Conservation (phyloP, 2,888 invertebrate genomes). For the Drosophila colorata region DNA sequence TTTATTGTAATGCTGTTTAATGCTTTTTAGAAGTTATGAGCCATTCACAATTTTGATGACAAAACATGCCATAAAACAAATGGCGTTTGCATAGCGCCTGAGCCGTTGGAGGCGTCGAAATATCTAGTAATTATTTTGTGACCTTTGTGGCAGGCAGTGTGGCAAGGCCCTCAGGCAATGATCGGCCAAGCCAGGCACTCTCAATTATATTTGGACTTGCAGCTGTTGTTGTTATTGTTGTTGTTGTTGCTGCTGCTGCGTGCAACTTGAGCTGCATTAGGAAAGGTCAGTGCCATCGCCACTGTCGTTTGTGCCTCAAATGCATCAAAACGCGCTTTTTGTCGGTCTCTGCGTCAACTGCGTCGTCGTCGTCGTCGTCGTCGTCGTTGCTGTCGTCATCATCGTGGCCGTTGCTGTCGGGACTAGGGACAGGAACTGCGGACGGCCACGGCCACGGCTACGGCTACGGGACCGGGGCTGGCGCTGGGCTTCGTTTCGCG, state of each 20-base stretch:
- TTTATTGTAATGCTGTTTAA: constrained; percentile 10
- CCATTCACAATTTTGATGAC: constrained; percentile 20
- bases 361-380: constrained; percentile 45
- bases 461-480: constrained; percentile 1
- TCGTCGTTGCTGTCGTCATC: constrained; percentile 34
- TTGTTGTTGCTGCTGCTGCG: constrained; percentile 40
- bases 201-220: constrained; percentile 40
- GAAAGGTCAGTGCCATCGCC: constrained; percentile 78
- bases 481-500: constrained; percentile 63
- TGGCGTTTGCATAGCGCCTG: constrained; percentile 20
- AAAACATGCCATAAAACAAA: constrained; percentile 16
- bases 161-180: constrained; percentile 19
- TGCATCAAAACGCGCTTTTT: constrained; percentile 81
- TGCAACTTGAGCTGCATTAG: constrained; percentile 77
- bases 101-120: constrained; percentile 21
- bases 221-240: constrained; percentile 23
- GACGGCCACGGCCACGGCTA: constrained; percentile 2
- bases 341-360: constrained; percentile 55
- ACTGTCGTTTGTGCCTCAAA: constrained; percentile 71
- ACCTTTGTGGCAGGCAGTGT: constrained; percentile 21
- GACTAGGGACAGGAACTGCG: constrained; percentile 44
- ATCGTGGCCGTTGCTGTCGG: constrained; percentile 41
- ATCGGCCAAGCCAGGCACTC: constrained; percentile 30
- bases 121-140: constrained; percentile 17
- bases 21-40: constrained; percentile 21